A percentile compares a stretch with the other conserved stretches of the same genome.
Conservation (phyloP, 2,888 invertebrate genomes). For the Agrochola lota region DNA sequence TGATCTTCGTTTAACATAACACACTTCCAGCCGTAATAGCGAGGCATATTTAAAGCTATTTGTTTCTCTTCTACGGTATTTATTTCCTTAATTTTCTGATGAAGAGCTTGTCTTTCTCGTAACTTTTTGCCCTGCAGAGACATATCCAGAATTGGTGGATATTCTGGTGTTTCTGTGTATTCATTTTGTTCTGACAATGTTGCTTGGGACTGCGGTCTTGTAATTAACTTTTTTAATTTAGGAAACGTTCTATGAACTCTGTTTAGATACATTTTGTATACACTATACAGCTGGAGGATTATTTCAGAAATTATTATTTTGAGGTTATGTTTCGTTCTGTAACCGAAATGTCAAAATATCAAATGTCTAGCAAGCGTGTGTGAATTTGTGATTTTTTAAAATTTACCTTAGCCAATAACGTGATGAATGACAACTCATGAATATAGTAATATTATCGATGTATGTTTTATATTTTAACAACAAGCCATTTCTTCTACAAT, state of each 20-base stretch:
- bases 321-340: constrained; percentile 65
- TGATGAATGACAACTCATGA: background rate
- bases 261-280: constrained; percentile 80
- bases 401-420: background rate
- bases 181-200: constrained; percentile 81
- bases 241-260: constrained; percentile 79
- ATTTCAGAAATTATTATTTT: constrained; percentile 36
- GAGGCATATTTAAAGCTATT: constrained; percentile 95
- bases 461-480: background rate
- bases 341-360: constrained; percentile 36
- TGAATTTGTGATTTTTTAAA: too few relatives aligned
- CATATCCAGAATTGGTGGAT: constrained; percentile 92
- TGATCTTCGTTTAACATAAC: constrained; percentile 91
- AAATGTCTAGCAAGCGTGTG: background rate
- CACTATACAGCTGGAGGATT: constrained; percentile 11
- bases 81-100: constrained; percentile 91
- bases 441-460: background rate
- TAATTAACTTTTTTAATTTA: constrained; percentile 76
- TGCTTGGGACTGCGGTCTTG: constrained; percentile 76
- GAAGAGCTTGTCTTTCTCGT: constrained; percentile 85
- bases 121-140: constrained; percentile 87
- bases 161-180: constrained; percentile 84
- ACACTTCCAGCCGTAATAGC: constrained; percentile 94
- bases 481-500: background rate
- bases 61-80: constrained; percentile 96